Conservation (phyloP, 2,797 vertebrate genomes). For the Oryzias sinensis region DNA sequence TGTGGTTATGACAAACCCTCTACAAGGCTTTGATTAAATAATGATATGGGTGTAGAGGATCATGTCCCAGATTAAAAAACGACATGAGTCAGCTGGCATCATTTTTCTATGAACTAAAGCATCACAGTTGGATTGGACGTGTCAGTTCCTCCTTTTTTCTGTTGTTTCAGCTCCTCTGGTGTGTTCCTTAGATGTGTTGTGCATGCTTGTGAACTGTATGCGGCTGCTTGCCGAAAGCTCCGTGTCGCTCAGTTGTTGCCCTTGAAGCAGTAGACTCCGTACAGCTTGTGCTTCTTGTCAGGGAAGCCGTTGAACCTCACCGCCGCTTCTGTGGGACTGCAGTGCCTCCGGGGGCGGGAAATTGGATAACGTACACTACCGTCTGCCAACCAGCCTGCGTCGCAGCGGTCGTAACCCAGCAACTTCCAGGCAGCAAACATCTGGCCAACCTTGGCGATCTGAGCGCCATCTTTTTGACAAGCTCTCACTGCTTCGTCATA, state of each 20-base stretch:
- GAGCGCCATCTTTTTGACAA: constrained; percentile 85
- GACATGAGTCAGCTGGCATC: constrained; percentile 43
- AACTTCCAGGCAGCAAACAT: constrained; percentile 95
- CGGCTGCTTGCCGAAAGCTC: constrained; percentile 21
- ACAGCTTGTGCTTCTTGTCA: constrained; percentile 95
- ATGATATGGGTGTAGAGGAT: constrained; percentile 79
- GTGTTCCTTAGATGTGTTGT: constrained; percentile 11
- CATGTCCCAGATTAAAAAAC: constrained; percentile 52
- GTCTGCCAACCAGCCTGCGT: constrained; percentile 92
- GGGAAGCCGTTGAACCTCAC: constrained; percentile 92
- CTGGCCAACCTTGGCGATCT: constrained; percentile 95
- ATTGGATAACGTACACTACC: constrained; percentile 96
- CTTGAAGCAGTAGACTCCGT: constrained; percentile 95
- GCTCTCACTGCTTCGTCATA: constrained; percentile 89
- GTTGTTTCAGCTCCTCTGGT: constrained; percentile 2
- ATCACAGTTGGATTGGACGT: constrained; percentile 88
- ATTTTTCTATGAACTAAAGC: constrained; percentile 66
- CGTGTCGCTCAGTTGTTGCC: constrained; percentile 78
- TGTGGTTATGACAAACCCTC: constrained; percentile 37
- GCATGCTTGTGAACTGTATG: constrained; percentile 18
- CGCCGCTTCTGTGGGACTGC: constrained; percentile 89
- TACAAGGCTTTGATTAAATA: constrained; percentile 76
- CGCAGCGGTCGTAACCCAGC: constrained; percentile 91
- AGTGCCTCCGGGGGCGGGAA: constrained; percentile 85
- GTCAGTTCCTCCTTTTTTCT: constrained; percentile 40